Base-by-base conservation (phyloP, 2,888 invertebrate species). In the Odontomyia ornata region DNA sequence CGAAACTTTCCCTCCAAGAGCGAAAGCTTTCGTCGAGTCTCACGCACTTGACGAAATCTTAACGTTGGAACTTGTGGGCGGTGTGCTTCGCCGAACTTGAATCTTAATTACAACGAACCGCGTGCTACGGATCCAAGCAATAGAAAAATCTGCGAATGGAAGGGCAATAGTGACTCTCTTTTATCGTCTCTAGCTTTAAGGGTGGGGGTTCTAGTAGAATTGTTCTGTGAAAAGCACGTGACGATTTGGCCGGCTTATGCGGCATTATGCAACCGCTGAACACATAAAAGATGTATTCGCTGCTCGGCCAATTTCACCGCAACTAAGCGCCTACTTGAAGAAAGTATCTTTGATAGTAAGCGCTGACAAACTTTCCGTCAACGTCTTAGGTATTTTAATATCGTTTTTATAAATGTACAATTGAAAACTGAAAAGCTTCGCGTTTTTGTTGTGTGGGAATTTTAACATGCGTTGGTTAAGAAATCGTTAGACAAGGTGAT, bases 141-240 rank as follows among this genome's bases (percentile, higher is more conserved):
- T 13, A 5, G 30, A 36, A 62, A n/a, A 62, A 27, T 65, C 27
- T 65, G 64, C 15, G 64, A 28, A 28, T 64, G 36, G 65, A 36
- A 9, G 36, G 36, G 36, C 9, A 36, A 9, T 36, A 5, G 36
- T 36, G 9, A 9, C 36, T 36, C 9, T 5, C 9, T 3, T 5
- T 36, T 9, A 5, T 36, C 36, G 36, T 5, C 36, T 36, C 36
- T 36, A 3, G 36, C n/a, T 52, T 18, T 13, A 4, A 52, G 52
- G 18, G 52, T n/a, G 52, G 52, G 52, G 52, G 13, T 43, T 52
- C 52, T n/a, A 69, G 15, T 25, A 69, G 69, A 47, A 69, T 69
- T 23, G 69, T 69, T 69, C 46, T 69, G 36, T n/a, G 23, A 1
- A 43, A 56, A 73, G 73, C 73, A 73, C 60, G 73, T 73, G 73